phyloP scores from a whole-genome alignment of 1,140 invertebrate genomes.

The Plutomurus gul region DNA sequence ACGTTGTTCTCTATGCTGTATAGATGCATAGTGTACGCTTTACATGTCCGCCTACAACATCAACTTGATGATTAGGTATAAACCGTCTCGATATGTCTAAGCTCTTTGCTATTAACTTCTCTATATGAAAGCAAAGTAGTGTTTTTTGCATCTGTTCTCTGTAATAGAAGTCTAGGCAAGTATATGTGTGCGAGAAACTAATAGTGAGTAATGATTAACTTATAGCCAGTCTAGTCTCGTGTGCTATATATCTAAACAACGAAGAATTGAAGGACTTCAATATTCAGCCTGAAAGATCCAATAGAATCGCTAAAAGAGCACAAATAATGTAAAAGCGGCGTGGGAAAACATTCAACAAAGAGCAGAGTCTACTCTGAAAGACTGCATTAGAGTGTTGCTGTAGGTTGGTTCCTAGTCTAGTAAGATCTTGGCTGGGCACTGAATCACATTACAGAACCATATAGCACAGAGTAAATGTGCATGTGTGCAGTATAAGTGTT shows the following conservation, averaged over 20 bases:
- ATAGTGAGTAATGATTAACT: neutral
- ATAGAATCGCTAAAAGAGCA: slow-evolving; percentile 3
- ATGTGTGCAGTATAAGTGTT: too few relatives aligned
- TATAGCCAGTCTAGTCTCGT: too few relatives aligned
- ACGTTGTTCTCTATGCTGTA: too few relatives aligned
- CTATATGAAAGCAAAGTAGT: too few relatives aligned
- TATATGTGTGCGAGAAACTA: too few relatives aligned
- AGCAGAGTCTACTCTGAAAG: neutral
- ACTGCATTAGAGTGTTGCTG: neutral
- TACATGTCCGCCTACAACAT: neutral
- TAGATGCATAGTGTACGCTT: neutral
- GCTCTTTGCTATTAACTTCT: too few relatives aligned
- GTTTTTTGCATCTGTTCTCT: too few relatives aligned
- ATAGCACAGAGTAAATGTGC: neutral
- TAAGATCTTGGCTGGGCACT: neutral
- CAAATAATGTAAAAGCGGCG: slow-evolving; percentile 32
- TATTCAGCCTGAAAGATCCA: neutral
- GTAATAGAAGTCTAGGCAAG: too few relatives aligned
- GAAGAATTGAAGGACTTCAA: neutral
- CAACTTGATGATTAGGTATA: neutral
- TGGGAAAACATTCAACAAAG: slow-evolving; percentile 22
- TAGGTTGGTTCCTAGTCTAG: too few relatives aligned
- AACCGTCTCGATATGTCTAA: too few relatives aligned
- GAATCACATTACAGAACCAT: neutral
- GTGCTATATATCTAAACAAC: neutral